Base-by-base conservation (phyloP, 2,888 invertebrate genomes). In the Troides helena region DNA sequence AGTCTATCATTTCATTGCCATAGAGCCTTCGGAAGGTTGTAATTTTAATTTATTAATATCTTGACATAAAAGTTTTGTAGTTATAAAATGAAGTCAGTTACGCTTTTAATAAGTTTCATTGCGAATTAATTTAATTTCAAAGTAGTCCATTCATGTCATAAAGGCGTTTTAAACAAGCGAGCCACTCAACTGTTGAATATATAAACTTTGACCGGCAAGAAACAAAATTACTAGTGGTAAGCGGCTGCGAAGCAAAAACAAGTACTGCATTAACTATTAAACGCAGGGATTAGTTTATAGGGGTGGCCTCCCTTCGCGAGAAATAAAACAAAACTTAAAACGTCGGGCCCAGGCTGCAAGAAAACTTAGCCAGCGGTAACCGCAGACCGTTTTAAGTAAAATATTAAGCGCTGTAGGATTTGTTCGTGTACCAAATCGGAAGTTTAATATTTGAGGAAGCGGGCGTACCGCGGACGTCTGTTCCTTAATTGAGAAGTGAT, bases 371-470 rank as follows among this genome's bases (percentile, higher is more conserved):
- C 79, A 80, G 74, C 81, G 83, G 81, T 84, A 85, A 83, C 89
- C 89, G 82, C 88, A 89, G 88, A 87, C 87, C 82, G 85, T 86
- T 89, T 87, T 86, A 82, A 84, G 84, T 90, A 83, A 91, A 90
- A 91, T 92, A 91, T 92, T 91, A 88, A 90, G 88, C 83, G 83
- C 83, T 81, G 81, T 84, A 81, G 86, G 86, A 88, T 88, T 89
- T 87, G 86, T 83, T 81, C 83, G 76, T 78, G 82, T 80, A 78
- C 82, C 75, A 81, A 79, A 78, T 81, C 82, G 79, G 81, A 79
- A 81, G 76, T 85, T 90, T 87, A 89, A 90, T 91, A 90, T 87
- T 90, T 86, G 83, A 89, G 88, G 84, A 85, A 84, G 81, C 83
- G 81, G 78, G 77, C 81, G 80, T 81, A 79, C 80, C 82, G 81